Evolutionary conservation across 2,888 invertebrate species (phyloP), one percentile per base, ranked within the genome.

Genomic region (Drosophila imparisetae): DNA sequence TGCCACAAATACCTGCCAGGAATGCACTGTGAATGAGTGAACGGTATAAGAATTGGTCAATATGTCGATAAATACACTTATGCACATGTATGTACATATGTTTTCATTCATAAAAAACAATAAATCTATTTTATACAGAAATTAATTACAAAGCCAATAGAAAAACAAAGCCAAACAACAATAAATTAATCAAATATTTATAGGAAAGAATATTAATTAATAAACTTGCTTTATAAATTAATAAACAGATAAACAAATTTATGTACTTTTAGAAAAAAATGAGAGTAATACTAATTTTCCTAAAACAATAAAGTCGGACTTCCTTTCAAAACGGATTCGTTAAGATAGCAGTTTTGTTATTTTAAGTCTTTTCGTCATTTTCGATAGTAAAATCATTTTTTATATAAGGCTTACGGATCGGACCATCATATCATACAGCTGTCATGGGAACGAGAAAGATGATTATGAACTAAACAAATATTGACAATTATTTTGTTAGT

Each of bases 1-100:
- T 13, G 86, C 83, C 24, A 91, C 79, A 68, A 90, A 91, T 0
- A 91, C 38, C 53, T 91, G 85, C 91, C 91, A 91, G 0, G 91
- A 68, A 24, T 89, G 80, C 58, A 92, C 90, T 85, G 72, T 55
- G 68, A 62, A 42, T 8, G 30, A 45, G 15, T 24, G 21, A 1
- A 30, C 21, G 30, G 10, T 5, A 21, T 11, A 15, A 8, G 24
- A n/a, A 7, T 11, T 21, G 15, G 15, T 5, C 32, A 32, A 32
- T 32, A 11, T 34, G n/a, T 53, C 24, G 24, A 45, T 24, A 13
- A 36, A 63, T 48, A 8, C 2, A 48, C 29, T 21, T 7, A 27
- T 29, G 34, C 13, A 15, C 0, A 34, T 34, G 6, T 15, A 34
- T 15, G 15, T 34, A n/a, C n/a, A n/a, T n/a, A 36, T 15, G 15